Conservation (phyloP, 1,140 invertebrate species). For the Drosophila repleta region DNA sequence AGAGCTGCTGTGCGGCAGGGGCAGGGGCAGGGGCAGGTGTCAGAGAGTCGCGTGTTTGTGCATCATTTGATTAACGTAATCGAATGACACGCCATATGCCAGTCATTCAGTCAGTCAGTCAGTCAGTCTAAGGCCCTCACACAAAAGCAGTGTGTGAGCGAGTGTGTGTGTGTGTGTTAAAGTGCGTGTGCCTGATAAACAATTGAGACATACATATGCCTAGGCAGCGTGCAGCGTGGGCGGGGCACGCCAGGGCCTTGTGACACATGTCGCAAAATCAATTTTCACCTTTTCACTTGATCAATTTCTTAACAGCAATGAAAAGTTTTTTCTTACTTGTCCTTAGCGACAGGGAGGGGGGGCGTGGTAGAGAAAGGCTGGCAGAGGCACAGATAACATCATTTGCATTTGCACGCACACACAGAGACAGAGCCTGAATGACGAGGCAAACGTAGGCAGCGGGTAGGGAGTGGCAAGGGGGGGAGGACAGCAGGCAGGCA, state of each 20-base stretch:
- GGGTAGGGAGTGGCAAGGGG: background rate
- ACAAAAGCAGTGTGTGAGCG: slow-evolving; percentile 23
- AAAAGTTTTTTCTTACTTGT: slow-evolving; percentile 70
- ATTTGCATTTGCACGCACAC: slow-evolving; percentile 68
- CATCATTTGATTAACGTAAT: slow-evolving; percentile 82
- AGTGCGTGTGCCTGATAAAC: slow-evolving; percentile 60
- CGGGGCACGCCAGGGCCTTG: background rate
- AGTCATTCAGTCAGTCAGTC: slow-evolving; percentile 50
- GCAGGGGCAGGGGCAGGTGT: background rate
- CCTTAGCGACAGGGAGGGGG: too few relatives aligned
- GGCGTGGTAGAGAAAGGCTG: too few relatives aligned
- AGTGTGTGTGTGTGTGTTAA: slow-evolving; percentile 4
- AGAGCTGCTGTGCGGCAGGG: background rate
- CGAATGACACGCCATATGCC: slow-evolving; percentile 63
- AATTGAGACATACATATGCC: slow-evolving; percentile 63
- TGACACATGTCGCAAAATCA: slow-evolving; percentile 78
- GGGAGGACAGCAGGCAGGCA: too few relatives aligned
- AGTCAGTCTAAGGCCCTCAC: slow-evolving; percentile 24
- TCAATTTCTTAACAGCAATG: slow-evolving; percentile 81
- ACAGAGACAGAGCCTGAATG: background rate
- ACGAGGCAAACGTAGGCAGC: background rate
- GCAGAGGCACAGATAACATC: slow-evolving; percentile 72
- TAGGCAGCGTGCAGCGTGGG: background rate
- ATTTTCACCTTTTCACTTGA: slow-evolving; percentile 82
- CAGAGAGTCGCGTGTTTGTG: slow-evolving; percentile 47